A percentile compares a stretch with the other conserved stretches of the same genome.
Evolutionary conservation across 2,888 invertebrate species (phyloP).

Genomic region (Caprella mutica): DNA sequence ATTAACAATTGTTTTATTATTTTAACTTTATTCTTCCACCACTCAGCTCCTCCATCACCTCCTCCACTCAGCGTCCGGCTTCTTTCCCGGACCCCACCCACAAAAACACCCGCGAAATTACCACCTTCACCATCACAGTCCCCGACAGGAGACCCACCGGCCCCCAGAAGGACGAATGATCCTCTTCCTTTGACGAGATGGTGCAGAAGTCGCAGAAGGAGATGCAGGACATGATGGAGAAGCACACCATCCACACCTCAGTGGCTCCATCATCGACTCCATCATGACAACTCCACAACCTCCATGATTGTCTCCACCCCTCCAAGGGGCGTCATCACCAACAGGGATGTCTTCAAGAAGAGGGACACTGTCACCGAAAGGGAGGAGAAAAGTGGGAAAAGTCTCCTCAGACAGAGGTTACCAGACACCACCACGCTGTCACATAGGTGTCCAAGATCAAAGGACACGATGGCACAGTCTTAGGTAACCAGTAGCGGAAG

Average conservation of each 20-base stretch:
- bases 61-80: too few species aligned
- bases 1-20: too few species aligned
- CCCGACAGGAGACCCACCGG: slow-evolving; percentile 11
- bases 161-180: slow-evolving; percentile 20
- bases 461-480: slow-evolving; percentile 25
- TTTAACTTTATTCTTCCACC: slow-evolving; percentile 7
- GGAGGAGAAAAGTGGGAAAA: slow-evolving; percentile 30
- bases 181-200: slow-evolving; percentile 33
- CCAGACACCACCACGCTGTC: slow-evolving; percentile 23
- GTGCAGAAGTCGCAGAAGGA: slow-evolving; percentile 30
- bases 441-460: slow-evolving; percentile 24
- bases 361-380: slow-evolving; percentile 29
- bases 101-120: slow-evolving; percentile 5
- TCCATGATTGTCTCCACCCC: slow-evolving; percentile 16
- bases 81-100: too few species aligned
- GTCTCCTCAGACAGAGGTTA: slow-evolving; percentile 23
- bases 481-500: slow-evolving; percentile 25
- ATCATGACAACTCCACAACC: slow-evolving; percentile 6
- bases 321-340: slow-evolving; percentile 21
- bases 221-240: slow-evolving; percentile 34
- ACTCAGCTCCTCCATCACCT: too few species aligned
- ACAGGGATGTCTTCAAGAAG: slow-evolving; percentile 13
- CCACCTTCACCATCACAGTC: slow-evolving; percentile 12
- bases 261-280: slow-evolving; percentile 3
- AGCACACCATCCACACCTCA: slow-evolving; percentile 24